Evolutionary conservation across 2,113 vertebrate species (phyloP).

Genomic region (Romanogobio albipinnatus): DNA sequence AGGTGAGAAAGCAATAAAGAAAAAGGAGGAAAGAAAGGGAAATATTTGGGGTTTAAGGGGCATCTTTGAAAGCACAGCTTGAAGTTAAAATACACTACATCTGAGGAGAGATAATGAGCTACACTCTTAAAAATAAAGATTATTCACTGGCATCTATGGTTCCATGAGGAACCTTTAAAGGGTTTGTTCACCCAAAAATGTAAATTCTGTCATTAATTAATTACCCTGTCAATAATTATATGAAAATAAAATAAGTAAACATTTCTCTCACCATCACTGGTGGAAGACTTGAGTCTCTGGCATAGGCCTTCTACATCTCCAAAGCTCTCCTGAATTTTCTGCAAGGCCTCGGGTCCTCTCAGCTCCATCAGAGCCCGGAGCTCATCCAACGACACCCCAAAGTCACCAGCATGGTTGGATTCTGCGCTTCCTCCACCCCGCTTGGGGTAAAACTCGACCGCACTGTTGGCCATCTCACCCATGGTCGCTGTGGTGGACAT

Average conservation of each 20-base stretch:
- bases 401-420: conserved; percentile 79
- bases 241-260: not conserved
- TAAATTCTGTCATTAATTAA: too few species aligned
- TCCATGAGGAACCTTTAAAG: not conserved
- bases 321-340: conserved; percentile 86
- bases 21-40: not conserved
- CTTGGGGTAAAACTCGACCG: conserved; percentile 90
- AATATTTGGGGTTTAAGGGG: not conserved
- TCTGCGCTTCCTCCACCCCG: conserved; percentile 66
- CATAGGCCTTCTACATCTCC: conserved; percentile 84
- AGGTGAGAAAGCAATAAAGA: not conserved
- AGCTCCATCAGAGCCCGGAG: conserved; percentile 90
- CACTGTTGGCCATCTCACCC: conserved; percentile 91
- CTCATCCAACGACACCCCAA: conserved; percentile 83
- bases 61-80: not conserved
- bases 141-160: not conserved
- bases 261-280: conserved; percentile 80
- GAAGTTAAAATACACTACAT: not conserved
- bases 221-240: too few species aligned
- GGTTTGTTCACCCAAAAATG: too few species aligned
- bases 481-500: conserved; percentile 80
- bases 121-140: not conserved
- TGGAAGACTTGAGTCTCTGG: conserved; percentile 84
- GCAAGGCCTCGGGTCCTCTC: conserved; percentile 82
- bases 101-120: not conserved